Evolutionary conservation across 2,888 invertebrate genomes (phyloP).

Genomic region (Xanthorhoe spadicearia): DNA sequence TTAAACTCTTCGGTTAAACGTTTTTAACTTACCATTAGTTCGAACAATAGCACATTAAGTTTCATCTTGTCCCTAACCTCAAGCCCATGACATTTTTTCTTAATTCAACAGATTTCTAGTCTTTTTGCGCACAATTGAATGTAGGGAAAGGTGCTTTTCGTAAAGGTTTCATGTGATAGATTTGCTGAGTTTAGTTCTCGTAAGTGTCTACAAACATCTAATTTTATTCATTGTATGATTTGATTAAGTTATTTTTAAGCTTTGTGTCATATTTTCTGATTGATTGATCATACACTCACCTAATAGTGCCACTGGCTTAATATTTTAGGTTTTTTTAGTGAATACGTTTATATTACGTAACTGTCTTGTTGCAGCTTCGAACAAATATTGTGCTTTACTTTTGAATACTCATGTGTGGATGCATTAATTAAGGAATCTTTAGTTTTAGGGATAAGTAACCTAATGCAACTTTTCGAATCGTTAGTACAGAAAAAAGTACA

Average conservation of each 20-base stretch:
- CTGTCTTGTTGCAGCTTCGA: slow-evolving; percentile 82
- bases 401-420: slow-evolving; percentile 84
- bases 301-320: slow-evolving; percentile 80
- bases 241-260: slow-evolving; percentile 63
- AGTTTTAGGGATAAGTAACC: slow-evolving; percentile 40
- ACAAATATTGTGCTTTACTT: slow-evolving; percentile 82
- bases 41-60: not conserved
- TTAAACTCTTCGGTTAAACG: not conserved
- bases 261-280: slow-evolving; percentile 81
- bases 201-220: slow-evolving; percentile 56
- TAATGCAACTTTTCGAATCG: slow-evolving; percentile 75
- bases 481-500: slow-evolving; percentile 82
- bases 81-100: slow-evolving; percentile 68
- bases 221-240: slow-evolving; percentile 60
- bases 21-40: not conserved
- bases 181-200: slow-evolving; percentile 66
- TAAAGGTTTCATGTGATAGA: slow-evolving; percentile 72
- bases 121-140: slow-evolving; percentile 79
- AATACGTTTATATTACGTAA: slow-evolving; percentile 57
- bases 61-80: slow-evolving; percentile 46
- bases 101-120: slow-evolving; percentile 76
- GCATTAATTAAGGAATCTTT: slow-evolving; percentile 66
- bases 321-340: slow-evolving; percentile 64
- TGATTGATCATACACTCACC: slow-evolving; percentile 64
- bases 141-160: slow-evolving; percentile 77